phyloP scores from a whole-genome alignment of 2,113 vertebrate species.

The Corydoras sp. region DNA sequence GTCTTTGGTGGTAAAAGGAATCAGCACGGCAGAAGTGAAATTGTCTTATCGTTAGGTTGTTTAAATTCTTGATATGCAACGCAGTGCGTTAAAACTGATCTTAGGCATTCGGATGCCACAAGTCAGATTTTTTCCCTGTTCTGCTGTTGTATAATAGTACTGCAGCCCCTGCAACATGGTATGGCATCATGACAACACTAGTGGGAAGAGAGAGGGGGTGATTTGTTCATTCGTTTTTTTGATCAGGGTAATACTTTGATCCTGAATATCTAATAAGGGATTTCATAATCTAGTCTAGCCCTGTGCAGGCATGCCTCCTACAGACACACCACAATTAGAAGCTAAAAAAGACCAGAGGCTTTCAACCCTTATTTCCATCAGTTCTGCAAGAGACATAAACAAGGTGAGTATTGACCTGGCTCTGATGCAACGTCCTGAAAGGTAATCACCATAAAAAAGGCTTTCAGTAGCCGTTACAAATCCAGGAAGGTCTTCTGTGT shows the following conservation, averaged over 20 bases:
- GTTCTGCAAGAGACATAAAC: neutral
- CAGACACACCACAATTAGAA: neutral
- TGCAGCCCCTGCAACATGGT: neutral
- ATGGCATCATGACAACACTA: neutral
- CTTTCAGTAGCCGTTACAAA: slow-evolving; percentile 1
- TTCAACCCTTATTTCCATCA: slow-evolving; percentile 7
- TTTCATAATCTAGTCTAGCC: neutral
- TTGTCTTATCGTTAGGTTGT: too few species aligned
- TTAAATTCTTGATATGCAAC: too few species aligned
- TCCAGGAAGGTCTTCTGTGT: neutral
- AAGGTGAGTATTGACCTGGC: slow-evolving; percentile 5
- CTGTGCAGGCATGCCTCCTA: neutral
- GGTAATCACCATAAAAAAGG: slow-evolving; percentile 1
- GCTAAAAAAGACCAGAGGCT: neutral
- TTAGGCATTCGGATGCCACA: too few species aligned
- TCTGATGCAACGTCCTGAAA: slow-evolving; percentile 39
- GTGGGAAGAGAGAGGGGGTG: neutral
- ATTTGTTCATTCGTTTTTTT: neutral
- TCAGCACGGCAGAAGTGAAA: too few species aligned
- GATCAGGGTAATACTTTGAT: neutral
- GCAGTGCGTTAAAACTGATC: too few species aligned
- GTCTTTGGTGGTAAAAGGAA: too few species aligned
- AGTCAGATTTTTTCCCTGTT: too few species aligned
- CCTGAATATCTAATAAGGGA: neutral
- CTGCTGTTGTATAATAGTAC: too few species aligned